Conservation (phyloP, 2,888 invertebrate genomes). For the Gari tellinella region DNA sequence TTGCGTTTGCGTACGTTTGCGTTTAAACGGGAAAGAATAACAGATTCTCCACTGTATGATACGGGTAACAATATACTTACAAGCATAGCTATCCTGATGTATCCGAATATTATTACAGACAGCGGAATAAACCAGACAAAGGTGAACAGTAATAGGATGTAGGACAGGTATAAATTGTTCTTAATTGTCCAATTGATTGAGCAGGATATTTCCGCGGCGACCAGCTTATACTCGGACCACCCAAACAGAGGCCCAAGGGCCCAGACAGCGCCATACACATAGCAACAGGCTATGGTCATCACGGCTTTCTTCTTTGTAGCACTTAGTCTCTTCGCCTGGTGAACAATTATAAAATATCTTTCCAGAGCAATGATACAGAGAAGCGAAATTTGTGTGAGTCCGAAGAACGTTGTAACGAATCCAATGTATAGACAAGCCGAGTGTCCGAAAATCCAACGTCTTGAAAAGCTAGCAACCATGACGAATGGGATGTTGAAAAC, state of each 20-base stretch:
- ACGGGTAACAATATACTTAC: no score
- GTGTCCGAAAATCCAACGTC: constrained; percentile 39
- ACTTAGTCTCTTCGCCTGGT: constrained; percentile 15
- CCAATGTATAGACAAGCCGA: constrained; percentile 29
- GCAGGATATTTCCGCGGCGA: constrained; percentile 33
- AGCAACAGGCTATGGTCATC: constrained; percentile 20
- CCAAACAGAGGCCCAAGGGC: constrained; percentile 40
- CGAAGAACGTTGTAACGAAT: constrained; percentile 33
- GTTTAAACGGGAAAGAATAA: no score
- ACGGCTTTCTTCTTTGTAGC: constrained; percentile 9
- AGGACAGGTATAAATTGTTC: constrained; percentile 19
- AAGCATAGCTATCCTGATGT: constrained; percentile 34
- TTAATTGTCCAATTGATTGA: constrained; percentile 37
- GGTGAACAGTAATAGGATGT: constrained; percentile 26
- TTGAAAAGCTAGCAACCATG: constrained; percentile 22
- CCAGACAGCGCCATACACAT: constrained; percentile 25
- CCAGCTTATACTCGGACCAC: constrained; percentile 36
- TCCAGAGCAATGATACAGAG: constrained; percentile 41
- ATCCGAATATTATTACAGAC: constrained; percentile 30
- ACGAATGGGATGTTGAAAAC: constrained; percentile 38
- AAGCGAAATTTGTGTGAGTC: constrained; percentile 39
- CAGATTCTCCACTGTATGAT: no score
- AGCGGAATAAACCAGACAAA: constrained; percentile 45
- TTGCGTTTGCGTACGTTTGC: no score
- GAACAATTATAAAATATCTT: constrained; percentile 37